Conservation (phyloP, 2,797 vertebrate species). For the Melanotaenia boesemani region DNA sequence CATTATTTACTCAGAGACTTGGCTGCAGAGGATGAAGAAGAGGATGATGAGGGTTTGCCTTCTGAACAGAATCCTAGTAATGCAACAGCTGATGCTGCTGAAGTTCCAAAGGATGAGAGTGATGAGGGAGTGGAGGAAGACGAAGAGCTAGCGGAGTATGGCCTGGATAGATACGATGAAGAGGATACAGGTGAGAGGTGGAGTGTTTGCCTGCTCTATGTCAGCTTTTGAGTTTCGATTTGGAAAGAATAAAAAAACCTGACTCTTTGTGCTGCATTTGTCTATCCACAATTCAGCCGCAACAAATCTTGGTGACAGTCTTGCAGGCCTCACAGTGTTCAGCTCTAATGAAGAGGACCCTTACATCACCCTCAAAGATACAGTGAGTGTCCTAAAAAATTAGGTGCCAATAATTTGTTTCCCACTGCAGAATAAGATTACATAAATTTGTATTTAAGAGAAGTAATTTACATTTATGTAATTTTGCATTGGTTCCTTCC, state of each 20-base stretch:
- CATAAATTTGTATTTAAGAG: too few relatives aligned
- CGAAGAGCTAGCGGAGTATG: conserved; percentile 92
- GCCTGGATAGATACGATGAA: conserved; percentile 92
- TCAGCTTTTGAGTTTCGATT: background rate
- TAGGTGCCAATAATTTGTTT: too few relatives aligned
- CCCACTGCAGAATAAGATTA: too few relatives aligned
- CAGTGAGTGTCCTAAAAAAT: conserved; percentile 81
- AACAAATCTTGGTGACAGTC: conserved; percentile 89
- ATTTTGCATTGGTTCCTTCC: background rate
- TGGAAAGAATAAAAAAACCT: background rate
- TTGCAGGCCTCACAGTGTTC: conserved; percentile 92
- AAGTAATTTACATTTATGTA: background rate
- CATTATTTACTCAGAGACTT: conserved; percentile 71
- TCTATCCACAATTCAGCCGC: conserved; percentile 73
- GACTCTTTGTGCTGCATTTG: background rate
- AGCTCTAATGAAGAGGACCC: conserved; percentile 93
- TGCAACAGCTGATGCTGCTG: conserved; percentile 25
- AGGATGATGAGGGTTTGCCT: conserved; percentile 78
- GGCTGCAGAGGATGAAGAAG: conserved; percentile 75
- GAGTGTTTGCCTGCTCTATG: background rate
- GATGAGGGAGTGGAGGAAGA: conserved; percentile 68
- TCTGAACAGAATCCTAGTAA: conserved; percentile 47
- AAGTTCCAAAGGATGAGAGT: conserved; percentile 48
- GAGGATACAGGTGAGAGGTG: conserved; percentile 83
- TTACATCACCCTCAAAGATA: conserved; percentile 95